Conservation (phyloP, 1,140 invertebrate species). For the Globodera rostochiensis region DNA sequence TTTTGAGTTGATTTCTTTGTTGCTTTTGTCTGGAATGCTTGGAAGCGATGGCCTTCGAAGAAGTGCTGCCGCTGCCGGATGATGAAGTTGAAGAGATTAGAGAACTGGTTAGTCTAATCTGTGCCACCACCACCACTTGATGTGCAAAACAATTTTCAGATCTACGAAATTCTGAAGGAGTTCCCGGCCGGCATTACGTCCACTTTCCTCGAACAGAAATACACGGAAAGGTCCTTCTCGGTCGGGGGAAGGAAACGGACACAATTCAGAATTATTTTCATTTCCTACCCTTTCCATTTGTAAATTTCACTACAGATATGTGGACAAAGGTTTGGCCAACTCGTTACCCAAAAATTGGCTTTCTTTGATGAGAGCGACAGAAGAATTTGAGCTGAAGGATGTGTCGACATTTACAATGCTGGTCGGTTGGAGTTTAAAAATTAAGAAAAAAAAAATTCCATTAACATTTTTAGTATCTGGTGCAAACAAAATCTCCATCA, state of each 20-base stretch:
- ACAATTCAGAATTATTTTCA: background rate
- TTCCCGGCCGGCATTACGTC: constrained; percentile 34
- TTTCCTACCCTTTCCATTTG: too few relatives aligned
- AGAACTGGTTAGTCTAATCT: constrained; percentile 20
- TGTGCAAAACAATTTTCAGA: too few relatives aligned
- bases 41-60: constrained; percentile 6
- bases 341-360: constrained; percentile 36
- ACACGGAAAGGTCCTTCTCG: constrained; percentile 26
- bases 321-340: constrained; percentile 34
- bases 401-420: constrained; percentile 30
- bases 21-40: background rate
- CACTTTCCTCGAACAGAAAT: constrained; percentile 35
- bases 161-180: constrained; percentile 32
- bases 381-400: constrained; percentile 38
- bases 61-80: constrained; percentile 4
- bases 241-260: background rate
- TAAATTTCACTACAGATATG: constrained; percentile 30
- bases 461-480: background rate
- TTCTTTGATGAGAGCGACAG: constrained; percentile 14
- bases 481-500: background rate
- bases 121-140: background rate
- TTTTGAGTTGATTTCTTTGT: background rate
- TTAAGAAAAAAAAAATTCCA: background rate
- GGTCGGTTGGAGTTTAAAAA: background rate
- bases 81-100: constrained; percentile 31